Percentiles rank a stretch among this genome's conserved stretches.
Evolutionary conservation across 2,888 invertebrate species (phyloP).

Genomic region (Ormia ochracea): DNA sequence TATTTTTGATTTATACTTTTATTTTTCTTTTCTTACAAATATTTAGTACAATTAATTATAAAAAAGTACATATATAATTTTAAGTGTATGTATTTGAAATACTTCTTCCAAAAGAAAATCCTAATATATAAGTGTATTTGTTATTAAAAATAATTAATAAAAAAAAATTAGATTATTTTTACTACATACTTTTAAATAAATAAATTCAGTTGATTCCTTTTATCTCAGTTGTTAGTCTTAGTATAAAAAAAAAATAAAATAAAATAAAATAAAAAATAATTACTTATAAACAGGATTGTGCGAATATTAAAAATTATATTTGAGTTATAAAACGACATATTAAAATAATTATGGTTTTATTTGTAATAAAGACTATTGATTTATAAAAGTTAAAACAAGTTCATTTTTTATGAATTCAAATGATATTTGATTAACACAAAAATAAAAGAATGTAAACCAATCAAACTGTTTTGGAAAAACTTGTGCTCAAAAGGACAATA

Average conservation of each 20-base stretch:
- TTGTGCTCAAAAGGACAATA: neutral
- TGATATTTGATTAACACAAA: neutral
- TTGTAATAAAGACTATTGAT: neutral
- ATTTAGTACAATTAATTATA: conserved; percentile 10
- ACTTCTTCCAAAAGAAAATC: conserved; percentile 32
- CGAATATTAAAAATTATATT: neutral
- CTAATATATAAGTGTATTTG: conserved; percentile 21
- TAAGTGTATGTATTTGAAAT: neutral
- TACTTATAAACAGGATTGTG: too few species aligned
- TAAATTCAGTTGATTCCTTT: conserved; percentile 40
- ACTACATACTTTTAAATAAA: conserved; percentile 5
- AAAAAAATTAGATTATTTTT: conserved; percentile 23
- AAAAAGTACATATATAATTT: neutral
- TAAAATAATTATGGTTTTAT: neutral
- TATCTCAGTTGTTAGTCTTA: conserved; percentile 37
- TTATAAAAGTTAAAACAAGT: too few species aligned
- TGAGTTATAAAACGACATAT: conserved; percentile 16
- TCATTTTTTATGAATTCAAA: too few species aligned
- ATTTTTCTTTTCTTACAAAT: neutral
- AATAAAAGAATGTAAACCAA: too few species aligned
- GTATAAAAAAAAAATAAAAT: neutral
- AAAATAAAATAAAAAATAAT: neutral
- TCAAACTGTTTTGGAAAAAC: neutral
- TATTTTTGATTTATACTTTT: neutral
- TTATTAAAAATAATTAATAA: neutral